These are phyloP conservation scores for Apamea sordens DNA, from an alignment of 2,888 invertebrate species.

Conservation along the genomic window DNA sequence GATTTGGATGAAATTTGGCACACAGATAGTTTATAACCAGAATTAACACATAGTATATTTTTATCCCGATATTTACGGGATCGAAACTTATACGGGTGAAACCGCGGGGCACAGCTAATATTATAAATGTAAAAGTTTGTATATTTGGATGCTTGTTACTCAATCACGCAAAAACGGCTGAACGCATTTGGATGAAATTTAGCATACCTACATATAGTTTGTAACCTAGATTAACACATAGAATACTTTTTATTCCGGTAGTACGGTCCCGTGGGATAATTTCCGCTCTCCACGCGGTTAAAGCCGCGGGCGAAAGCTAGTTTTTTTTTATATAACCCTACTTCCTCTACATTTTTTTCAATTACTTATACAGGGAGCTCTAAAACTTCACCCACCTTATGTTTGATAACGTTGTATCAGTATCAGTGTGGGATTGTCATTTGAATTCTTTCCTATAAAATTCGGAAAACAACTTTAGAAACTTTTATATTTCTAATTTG, in stretches of 20 bases:
- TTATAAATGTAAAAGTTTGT: neutral
- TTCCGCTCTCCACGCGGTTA: neutral
- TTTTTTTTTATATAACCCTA: neutral
- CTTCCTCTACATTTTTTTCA: neutral
- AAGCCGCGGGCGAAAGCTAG: neutral
- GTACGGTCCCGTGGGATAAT: neutral
- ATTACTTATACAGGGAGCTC: too few species aligned
- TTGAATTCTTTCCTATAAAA: conserved; percentile 1
- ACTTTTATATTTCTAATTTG: conserved; percentile 36
- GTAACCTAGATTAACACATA: neutral
- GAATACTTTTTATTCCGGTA: neutral
- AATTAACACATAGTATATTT: too few species aligned
- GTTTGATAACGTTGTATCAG: neutral
- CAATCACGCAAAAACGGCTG: neutral
- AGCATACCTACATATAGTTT: neutral
- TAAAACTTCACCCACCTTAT: neutral
- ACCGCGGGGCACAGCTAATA: neutral
- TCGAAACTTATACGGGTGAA: too few species aligned
- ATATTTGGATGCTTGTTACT: neutral
- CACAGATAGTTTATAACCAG: too few species aligned
- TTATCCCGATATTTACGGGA: too few species aligned
- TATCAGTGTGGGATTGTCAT: neutral
- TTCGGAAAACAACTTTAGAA: conserved; percentile 11
- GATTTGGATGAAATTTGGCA: too few species aligned
- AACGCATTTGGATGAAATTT: neutral